Evolutionary conservation across 2,797 vertebrate species (phyloP).

Genomic region (Sebastes trivittatus): DNA sequence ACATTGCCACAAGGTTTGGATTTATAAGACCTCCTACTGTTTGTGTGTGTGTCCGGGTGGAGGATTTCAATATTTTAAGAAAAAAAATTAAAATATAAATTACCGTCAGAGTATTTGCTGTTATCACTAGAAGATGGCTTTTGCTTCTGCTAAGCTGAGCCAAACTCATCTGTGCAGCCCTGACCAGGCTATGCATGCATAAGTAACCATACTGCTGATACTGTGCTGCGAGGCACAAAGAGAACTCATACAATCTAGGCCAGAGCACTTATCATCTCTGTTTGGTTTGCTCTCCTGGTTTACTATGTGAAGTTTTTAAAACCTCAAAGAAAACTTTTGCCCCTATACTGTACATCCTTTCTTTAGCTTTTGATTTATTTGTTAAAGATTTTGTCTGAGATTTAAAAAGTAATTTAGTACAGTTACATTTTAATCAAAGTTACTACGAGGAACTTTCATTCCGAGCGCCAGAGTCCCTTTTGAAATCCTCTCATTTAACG

Average conservation of each 20-base stretch:
- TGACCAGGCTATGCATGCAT: slow-evolving; percentile 60
- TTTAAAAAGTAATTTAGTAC: not conserved
- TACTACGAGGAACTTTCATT: not conserved
- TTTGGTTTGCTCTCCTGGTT: slow-evolving; percentile 35
- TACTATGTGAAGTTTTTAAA: slow-evolving; percentile 21
- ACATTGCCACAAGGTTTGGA: slow-evolving; percentile 10
- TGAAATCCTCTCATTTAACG: too few relatives aligned
- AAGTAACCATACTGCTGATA: slow-evolving; percentile 55
- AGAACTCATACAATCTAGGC: slow-evolving; percentile 30
- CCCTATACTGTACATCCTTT: not conserved
- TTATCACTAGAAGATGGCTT: slow-evolving; percentile 62
- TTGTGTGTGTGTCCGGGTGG: not conserved
- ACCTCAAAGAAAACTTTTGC: not conserved
- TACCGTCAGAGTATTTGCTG: slow-evolving; percentile 51
- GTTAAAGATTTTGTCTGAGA: not conserved
- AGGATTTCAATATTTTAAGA: slow-evolving; percentile 42
- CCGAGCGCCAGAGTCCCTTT: too few relatives aligned
- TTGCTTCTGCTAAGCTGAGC: slow-evolving; percentile 59
- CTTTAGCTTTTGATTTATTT: not conserved
- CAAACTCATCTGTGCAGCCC: slow-evolving; percentile 44
- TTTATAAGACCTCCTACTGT: slow-evolving; percentile 4
- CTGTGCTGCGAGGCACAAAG: slow-evolving; percentile 56
- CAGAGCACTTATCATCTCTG: slow-evolving; percentile 32
- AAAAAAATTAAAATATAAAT: slow-evolving; percentile 52
- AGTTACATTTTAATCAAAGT: not conserved